Base-by-base conservation (phyloP, 2,113 vertebrate genomes). In the Urocitellus parryii region DNA sequence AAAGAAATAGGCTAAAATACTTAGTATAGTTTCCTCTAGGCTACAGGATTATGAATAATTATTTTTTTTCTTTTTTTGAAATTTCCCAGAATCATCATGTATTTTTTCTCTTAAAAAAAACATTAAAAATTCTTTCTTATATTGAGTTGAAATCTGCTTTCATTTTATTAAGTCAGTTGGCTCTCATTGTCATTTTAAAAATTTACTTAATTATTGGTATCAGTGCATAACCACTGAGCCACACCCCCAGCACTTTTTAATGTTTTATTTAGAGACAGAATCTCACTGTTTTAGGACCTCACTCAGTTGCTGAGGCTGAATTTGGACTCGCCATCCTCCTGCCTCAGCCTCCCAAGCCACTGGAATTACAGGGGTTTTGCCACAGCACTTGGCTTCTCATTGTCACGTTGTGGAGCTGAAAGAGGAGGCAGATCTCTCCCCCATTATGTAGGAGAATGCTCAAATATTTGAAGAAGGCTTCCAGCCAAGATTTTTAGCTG, bases 1-100 rank as follows among this genome's bases (percentile, higher is more conserved):
- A 56, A 88, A 88, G 65, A 92, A 97, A 92, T 51, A 94, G 61
- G 7, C 39, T 27, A 1, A 92, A 73, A 88, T 89, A 82, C 25
- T 89, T 72, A 58, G 37, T 56, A 81, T 74, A 65, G 22, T 25
- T 91, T 4, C 65, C 48, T 89, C 27, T 83, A 78, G 63, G 45
- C 89, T 90, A 77, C 29, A 80, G 56, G 20, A 45, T 88, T 88
- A 78, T 77, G 29, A 91, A 82, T 58, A 77, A 67, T 58, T 42
- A 37, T 67, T 73, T 27, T 96, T 88, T 51, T 95, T 81, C 68
- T 73, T 42, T 77, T 84, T 76, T 20, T 1, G 6, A 80, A 45
- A 77, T 92, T 93, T 67, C 42, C 25, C 20, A 4, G n/a, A 68
- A 72, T 78, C 29, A 51, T 94, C 4, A 24, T 72, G 2, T 14